Percentiles rank a stretch among this genome's conserved stretches.
These are phyloP conservation scores for Cephalopachus bancanus DNA, from an alignment of 2,797 vertebrate species.

Conservation along the genomic window DNA sequence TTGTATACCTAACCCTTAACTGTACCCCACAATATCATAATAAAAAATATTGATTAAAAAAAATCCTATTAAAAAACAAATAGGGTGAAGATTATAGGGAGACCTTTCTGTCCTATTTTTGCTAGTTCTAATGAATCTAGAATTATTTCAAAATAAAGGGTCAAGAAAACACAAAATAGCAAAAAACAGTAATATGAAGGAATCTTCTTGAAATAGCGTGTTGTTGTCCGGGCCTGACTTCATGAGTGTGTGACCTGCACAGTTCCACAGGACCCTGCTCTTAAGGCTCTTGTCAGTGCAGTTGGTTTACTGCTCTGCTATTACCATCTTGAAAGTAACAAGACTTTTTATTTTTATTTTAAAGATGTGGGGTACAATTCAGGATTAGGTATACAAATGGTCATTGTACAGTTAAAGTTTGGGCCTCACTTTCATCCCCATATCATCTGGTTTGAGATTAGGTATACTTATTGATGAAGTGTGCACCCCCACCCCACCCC, in stretches of 20 bases:
- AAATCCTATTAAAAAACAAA: slow-evolving; percentile 12
- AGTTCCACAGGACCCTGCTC: no score
- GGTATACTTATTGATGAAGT: no score
- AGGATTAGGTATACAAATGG: no score
- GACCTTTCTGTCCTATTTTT: neutral
- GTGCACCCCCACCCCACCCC: no score
- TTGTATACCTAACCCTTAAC: no score
- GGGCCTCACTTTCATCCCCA: no score
- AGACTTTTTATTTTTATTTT: no score
- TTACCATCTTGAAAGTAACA: neutral
- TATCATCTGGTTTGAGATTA: no score
- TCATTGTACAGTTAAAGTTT: no score
- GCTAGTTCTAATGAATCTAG: neutral
- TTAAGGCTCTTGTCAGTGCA: neutral
- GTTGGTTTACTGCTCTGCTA: neutral
- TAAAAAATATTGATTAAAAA: neutral
- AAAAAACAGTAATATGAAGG: neutral
- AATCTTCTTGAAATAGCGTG: neutral
- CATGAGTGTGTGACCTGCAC: accelerated
- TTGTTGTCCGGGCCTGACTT: neutral
- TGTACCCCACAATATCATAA: no score
- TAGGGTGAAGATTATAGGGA: neutral
- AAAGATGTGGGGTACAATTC: no score
- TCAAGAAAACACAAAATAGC: neutral
- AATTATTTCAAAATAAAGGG: neutral